phyloP scores from a whole-genome alignment of 2,797 vertebrate genomes.

The Oreochromis mossambicus region DNA sequence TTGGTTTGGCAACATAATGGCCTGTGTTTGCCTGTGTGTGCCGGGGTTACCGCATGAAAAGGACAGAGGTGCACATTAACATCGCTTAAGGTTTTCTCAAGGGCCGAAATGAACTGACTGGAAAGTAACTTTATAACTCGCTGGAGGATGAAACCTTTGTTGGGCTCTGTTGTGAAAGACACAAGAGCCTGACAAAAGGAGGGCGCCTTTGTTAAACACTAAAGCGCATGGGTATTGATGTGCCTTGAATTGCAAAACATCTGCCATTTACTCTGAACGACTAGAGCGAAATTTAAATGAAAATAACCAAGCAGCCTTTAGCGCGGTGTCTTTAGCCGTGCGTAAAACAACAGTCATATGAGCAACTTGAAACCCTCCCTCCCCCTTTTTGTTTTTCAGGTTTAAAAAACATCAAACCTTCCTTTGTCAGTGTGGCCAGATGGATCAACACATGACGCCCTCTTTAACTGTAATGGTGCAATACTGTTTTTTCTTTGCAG shows the following conservation, averaged over 20 bases:
- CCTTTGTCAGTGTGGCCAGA: neutral
- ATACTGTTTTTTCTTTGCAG: neutral
- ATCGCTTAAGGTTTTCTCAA: constrained; percentile 81
- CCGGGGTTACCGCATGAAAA: constrained; percentile 77
- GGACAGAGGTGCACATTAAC: constrained; percentile 80
- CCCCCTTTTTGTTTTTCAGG: neutral
- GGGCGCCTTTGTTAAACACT: constrained; percentile 73
- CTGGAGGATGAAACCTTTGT: constrained; percentile 82
- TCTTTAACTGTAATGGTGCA: neutral
- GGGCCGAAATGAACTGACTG: constrained; percentile 78
- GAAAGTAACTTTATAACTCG: constrained; percentile 87
- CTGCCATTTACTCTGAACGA: constrained; percentile 79
- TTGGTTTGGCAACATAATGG: constrained; percentile 74
- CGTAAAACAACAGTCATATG: constrained; percentile 54
- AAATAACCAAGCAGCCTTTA: constrained; percentile 60
- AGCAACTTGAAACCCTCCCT: neutral
- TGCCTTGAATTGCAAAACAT: constrained; percentile 84
- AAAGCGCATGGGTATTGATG: constrained; percentile 77
- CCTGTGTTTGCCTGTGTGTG: constrained; percentile 73
- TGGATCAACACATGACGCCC: neutral
- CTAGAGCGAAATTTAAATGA: constrained; percentile 74
- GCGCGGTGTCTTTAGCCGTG: constrained; percentile 38
- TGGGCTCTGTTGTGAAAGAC: constrained; percentile 69
- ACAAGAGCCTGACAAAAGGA: constrained; percentile 76
- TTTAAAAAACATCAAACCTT: neutral